A percentile compares a stretch with the other conserved stretches of the same genome.
These are phyloP conservation scores for Chydorus sphaericus DNA, from an alignment of 2,888 invertebrate species.

Conservation along the genomic window DNA sequence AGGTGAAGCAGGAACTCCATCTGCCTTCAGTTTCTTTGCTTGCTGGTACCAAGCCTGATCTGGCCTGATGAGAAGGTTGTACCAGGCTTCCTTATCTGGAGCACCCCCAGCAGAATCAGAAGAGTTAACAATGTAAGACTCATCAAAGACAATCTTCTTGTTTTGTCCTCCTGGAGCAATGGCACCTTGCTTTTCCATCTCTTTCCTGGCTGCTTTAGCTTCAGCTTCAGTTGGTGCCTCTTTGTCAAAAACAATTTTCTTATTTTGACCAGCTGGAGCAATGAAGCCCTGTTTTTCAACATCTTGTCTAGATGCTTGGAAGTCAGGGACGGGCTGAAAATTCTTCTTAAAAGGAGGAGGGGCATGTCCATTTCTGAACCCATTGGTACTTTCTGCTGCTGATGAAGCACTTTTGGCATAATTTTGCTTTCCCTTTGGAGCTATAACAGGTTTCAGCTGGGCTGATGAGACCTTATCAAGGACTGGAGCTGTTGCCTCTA, in stretches of 20 bases:
- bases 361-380: neutral
- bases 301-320: neutral
- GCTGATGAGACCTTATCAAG: too few relatives aligned
- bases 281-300: neutral
- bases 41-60: slow-evolving; percentile 9
- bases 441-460: too few relatives aligned
- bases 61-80: slow-evolving; percentile 10
- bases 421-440: neutral
- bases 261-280: neutral
- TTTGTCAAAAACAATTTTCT: neutral
- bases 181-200: neutral
- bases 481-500: too few relatives aligned
- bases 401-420: neutral
- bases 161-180: neutral
- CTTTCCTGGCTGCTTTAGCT: neutral
- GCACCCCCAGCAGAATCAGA: neutral
- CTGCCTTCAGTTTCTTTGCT: neutral
- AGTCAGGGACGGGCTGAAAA: too few relatives aligned
- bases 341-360: too few relatives aligned
- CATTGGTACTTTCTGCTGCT: neutral
- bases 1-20: neutral
- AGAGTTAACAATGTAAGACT: neutral
- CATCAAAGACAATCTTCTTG: slow-evolving; percentile 9
- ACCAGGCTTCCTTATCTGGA: neutral
- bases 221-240: too few relatives aligned